These are phyloP conservation scores for Mythimna vitellina DNA, from an alignment of 2,888 invertebrate species.

Conservation along the genomic window DNA sequence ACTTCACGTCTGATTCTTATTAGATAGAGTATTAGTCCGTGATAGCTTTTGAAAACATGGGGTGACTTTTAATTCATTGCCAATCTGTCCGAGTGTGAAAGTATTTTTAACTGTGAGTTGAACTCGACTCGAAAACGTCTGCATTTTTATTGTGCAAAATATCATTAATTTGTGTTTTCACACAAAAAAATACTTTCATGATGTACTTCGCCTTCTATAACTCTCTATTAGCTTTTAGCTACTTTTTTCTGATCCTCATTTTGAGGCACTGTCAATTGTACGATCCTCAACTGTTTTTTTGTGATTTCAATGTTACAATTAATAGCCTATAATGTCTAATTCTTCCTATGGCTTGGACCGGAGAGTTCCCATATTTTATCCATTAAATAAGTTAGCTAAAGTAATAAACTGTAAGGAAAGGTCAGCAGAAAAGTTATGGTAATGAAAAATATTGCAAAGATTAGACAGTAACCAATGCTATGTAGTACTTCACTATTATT, in stretches of 20 bases:
- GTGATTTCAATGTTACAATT: neutral
- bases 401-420: neutral
- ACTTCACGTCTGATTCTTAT: no score
- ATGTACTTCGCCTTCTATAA: neutral
- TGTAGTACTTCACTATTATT: constrained; percentile 16
- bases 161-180: no score
- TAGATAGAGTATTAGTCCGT: no score
- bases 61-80: neutral
- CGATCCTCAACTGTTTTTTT: neutral
- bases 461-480: constrained; percentile 8
- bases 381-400: constrained; percentile 1
- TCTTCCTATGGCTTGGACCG: no score
- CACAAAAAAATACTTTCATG: no score
- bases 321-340: neutral
- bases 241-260: neutral
- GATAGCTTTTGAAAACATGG: no score
- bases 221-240: no score
- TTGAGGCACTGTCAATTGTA: neutral
- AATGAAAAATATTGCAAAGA: constrained; percentile 15
- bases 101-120: neutral
- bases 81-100: neutral
- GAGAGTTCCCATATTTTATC: neutral
- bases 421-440: neutral
- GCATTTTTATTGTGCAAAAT: neutral
- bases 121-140: neutral